Base-by-base conservation (phyloP, 2,797 vertebrate genomes). In the Ptychobarbus kaznakovi region DNA sequence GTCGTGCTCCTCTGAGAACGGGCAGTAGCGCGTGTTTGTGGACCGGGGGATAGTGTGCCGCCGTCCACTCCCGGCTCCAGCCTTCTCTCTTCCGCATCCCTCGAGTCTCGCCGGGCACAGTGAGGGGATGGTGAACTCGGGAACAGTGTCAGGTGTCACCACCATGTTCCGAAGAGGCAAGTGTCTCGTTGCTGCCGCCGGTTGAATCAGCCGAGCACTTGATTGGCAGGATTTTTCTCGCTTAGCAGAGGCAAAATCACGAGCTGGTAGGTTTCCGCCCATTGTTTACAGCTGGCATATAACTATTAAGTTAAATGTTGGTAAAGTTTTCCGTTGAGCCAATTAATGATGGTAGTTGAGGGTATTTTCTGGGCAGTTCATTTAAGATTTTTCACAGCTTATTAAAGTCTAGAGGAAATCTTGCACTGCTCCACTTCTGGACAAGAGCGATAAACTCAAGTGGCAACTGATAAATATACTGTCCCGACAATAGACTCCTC, bases 141-240 rank as follows among this genome's bases (percentile, higher is more conserved):
- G 89, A 7, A 91, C 87, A 25, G 89, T 88, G 35, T 86, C 90
- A n/a, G 91, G 91, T 35, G 91, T 92, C 84, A 91, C 85, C 72
- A 91, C 90, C 87, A 92, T 86, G 3, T 87, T 80, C 63, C 81
- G 38, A 12, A 89, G 44, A 42, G 87, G 79, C 46, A 89, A 28
- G 20, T 77, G 82, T 44, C 85, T 91, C 40, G 79, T 61, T 77
- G 56, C 83, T 35, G 79, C 61, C 25, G 79, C 61, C 22, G 86
- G 46, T 4, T 44, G 80, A 40, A 51, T 78, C 35, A 82, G 82
- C 63, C 53, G 53, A 61, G 9, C 18, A 9, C n/a, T 35, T 44
- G 68, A 42, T 7, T 56, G 69, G 20, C 28, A 28, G 1, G 40
- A 4, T 44, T 81, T 87, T 4, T 81, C 78, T 51, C 42, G 77